These are phyloP conservation scores for Epinephelus fuscoguttatus DNA, from an alignment of 2,113 vertebrate species.

Conservation along the genomic window DNA sequence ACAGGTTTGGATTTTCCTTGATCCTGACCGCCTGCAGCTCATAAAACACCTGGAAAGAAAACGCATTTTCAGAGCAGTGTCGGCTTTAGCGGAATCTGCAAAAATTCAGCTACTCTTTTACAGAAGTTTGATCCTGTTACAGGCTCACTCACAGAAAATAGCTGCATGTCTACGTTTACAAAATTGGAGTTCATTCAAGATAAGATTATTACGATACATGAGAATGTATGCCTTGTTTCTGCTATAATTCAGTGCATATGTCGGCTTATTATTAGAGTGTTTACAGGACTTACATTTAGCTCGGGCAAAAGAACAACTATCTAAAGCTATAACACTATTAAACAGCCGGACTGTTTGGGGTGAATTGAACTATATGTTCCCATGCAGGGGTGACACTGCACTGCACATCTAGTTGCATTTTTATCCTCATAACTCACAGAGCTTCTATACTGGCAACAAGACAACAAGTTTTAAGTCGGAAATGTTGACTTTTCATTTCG, in stretches of 20 bases:
- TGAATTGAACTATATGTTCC: background rate
- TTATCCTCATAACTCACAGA: background rate
- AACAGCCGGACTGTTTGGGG: background rate
- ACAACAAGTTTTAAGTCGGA: background rate
- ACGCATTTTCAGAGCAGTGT: background rate
- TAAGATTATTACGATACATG: background rate
- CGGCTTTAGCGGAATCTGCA: background rate
- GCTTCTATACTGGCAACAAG: background rate
- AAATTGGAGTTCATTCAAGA: conserved; percentile 10
- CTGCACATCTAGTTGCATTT: background rate
- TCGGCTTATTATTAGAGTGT: background rate
- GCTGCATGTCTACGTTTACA: background rate
- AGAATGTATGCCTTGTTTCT: background rate
- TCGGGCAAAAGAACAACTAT: background rate
- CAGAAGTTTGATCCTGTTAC: background rate
- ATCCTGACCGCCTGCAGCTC: conserved; percentile 41
- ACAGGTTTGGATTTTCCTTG: conserved; percentile 60
- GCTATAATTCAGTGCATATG: background rate
- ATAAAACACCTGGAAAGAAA: conserved; percentile 63
- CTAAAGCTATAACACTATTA: background rate
- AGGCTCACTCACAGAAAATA: background rate
- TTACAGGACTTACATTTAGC: background rate
- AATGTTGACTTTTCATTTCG: background rate
- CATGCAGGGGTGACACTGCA: background rate
- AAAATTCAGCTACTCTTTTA: conserved; percentile 10